phyloP scores from a whole-genome alignment of 2,888 invertebrate genomes.

The Sesamia inferens region DNA sequence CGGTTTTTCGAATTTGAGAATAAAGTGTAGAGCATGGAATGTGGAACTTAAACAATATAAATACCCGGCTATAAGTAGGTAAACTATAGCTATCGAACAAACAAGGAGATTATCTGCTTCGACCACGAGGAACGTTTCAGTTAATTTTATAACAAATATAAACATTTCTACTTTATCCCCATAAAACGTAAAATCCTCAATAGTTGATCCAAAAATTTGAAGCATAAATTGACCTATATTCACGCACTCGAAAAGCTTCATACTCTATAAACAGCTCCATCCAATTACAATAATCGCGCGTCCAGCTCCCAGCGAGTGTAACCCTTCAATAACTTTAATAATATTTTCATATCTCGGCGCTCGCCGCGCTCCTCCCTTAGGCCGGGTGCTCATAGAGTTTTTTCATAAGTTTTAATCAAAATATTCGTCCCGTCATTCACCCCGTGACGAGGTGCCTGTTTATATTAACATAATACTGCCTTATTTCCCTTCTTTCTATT shows the following conservation, averaged over 20 bases:
- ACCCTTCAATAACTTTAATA: conserved; percentile 66
- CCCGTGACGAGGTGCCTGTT: conserved; percentile 69
- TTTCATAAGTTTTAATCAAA: conserved; percentile 81
- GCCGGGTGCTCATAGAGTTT: conserved; percentile 67
- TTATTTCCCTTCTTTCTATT: conserved; percentile 67
- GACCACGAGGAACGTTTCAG: background rate
- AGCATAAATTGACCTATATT: conserved; percentile 26
- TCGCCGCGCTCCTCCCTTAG: conserved; percentile 42
- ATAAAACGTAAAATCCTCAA: background rate
- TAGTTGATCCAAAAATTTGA: conserved; percentile 9
- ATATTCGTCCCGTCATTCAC: conserved; percentile 70
- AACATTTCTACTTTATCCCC: background rate
- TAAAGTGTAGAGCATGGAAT: background rate
- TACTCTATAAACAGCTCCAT: conserved; percentile 56
- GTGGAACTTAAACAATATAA: background rate
- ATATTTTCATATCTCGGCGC: conserved; percentile 56
- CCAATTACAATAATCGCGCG: conserved; percentile 65
- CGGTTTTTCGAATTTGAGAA: background rate
- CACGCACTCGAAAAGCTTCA: conserved; percentile 20
- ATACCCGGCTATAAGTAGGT: background rate
- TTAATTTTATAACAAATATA: background rate
- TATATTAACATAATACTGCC: conserved; percentile 75
- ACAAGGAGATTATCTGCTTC: background rate
- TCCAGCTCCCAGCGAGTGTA: conserved; percentile 46
- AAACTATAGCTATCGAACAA: background rate